Evolutionary conservation across 64 coral and sea anemone genomes (phyloP), one percentile per base, ranked within the genome.

Genomic region (Montipora sp.): DNA sequence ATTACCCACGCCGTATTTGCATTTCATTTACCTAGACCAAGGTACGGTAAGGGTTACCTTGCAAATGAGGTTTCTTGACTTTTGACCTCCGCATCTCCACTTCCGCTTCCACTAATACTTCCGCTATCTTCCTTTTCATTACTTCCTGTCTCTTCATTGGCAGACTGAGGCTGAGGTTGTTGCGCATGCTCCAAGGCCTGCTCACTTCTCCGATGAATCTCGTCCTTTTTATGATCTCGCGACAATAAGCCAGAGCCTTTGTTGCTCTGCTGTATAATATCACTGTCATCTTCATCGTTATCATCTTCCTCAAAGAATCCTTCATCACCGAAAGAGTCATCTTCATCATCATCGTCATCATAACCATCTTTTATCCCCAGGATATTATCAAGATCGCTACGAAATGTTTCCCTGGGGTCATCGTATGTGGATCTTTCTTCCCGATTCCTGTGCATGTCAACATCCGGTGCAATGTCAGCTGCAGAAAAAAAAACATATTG

Each of bases 71-170:
- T 4, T 5, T 19, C 43, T 70, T 48, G 61, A 71, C 8, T 7
- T 66, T 47, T 70, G 16, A 4, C 63, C 44, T 84, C 82, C 0
- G 15, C 82, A 71, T 47, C 65, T 71, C 82, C 82, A 84, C 82
- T 84, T 49, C 63, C 82, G 65, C 82, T 84, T 50, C 43, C 82
- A 46, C 82, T 83, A 19, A 23, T 23, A 66, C 58, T 49, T 16
- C 23, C 45, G 43, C 45, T 84, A 7, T 11, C 43, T 3, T 70
- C 82, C 69, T 13, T 49, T 7, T 84, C 61, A 11, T 84, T 44
- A 70, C 14, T 18, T 7, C 2, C 45, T 18, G 19, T 9, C 19
- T 7, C 27, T 13, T 84, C 82, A 49, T 69, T 8, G 36, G 36
- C 36, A 49, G 16, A 0, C 16, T 49, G 44, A 8, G 7, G 65